A percentile compares a stretch with the other conserved stretches of the same genome.
These are phyloP conservation scores for Halocynthia aurantium DNA, from an alignment of 23 tunicate species.

Conservation along the genomic window DNA sequence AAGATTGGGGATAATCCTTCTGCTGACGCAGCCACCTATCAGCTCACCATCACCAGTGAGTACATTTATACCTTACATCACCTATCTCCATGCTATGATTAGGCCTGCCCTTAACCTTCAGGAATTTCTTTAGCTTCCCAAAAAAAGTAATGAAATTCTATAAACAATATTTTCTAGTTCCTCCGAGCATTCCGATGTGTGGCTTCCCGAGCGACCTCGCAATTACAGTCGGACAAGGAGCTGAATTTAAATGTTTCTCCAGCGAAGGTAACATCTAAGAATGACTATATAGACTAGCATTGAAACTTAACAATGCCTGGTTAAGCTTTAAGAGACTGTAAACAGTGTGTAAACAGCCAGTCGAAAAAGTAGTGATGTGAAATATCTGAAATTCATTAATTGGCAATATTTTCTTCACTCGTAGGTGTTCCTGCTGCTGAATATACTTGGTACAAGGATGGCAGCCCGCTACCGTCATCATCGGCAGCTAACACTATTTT, in stretches of 20 bases:
- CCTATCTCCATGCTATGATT: neutral
- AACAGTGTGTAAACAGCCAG: no score
- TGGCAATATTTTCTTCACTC: neutral
- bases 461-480: conserved; percentile 31
- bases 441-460: conserved; percentile 74
- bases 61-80: neutral
- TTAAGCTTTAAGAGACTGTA: no score
- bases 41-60: conserved; percentile 36
- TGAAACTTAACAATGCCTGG: no score
- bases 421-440: conserved; percentile 59
- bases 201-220: conserved; percentile 43
- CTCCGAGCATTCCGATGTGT: conserved; percentile 51
- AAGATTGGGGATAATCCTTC: conserved; percentile 23
- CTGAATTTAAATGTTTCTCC: conserved; percentile 49
- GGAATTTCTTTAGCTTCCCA: neutral
- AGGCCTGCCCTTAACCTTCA: neutral
- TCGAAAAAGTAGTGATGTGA: no score
- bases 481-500: conserved; percentile 16
- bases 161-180: conserved; percentile 24
- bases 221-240: conserved; percentile 40
- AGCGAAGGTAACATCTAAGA: conserved; percentile 23
- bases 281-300: no score
- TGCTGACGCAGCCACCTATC: conserved; percentile 17
- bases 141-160: neutral
- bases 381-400: no score